Evolutionary conservation across 2,797 vertebrate species (phyloP).

Genomic region (Sebastes itinus): DNA sequence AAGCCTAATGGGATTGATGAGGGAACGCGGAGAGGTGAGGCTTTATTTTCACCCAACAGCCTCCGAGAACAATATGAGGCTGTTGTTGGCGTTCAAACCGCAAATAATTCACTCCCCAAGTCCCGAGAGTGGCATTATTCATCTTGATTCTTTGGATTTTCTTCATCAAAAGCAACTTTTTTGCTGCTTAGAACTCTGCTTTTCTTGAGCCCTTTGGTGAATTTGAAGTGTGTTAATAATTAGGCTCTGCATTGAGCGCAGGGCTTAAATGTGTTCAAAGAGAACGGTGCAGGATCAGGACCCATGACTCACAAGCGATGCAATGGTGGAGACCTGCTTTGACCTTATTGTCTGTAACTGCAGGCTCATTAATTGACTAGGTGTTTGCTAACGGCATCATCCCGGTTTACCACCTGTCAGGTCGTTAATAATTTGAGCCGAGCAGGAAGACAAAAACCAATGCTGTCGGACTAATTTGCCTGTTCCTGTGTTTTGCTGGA

Average conservation of each 20-base stretch:
- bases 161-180: constrained; percentile 1
- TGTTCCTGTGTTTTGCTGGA: constrained; percentile 18
- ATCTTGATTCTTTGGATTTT: constrained; percentile 11
- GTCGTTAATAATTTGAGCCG: constrained; percentile 52
- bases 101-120: constrained; percentile 4
- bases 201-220: background rate
- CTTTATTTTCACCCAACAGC: constrained; percentile 31
- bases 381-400: constrained; percentile 40
- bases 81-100: constrained; percentile 2
- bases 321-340: constrained; percentile 3
- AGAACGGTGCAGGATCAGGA: constrained; percentile 1
- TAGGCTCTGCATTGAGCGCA: background rate
- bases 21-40: constrained; percentile 33
- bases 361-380: constrained; percentile 64
- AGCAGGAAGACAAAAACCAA: constrained; percentile 38
- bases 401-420: constrained; percentile 37
- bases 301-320: background rate
- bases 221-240: constrained; percentile 13
- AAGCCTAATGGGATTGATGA: constrained; percentile 65
- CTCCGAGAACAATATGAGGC: constrained; percentile 16
- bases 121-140: background rate
- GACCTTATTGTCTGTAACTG: constrained; percentile 44
- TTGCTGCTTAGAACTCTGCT: background rate
- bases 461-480: constrained; percentile 53
- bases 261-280: constrained; percentile 19